Percentiles rank a stretch among this genome's conserved stretches.
phyloP scores from a whole-genome alignment of 2,797 vertebrate genomes.

The Falco rusticolus region DNA sequence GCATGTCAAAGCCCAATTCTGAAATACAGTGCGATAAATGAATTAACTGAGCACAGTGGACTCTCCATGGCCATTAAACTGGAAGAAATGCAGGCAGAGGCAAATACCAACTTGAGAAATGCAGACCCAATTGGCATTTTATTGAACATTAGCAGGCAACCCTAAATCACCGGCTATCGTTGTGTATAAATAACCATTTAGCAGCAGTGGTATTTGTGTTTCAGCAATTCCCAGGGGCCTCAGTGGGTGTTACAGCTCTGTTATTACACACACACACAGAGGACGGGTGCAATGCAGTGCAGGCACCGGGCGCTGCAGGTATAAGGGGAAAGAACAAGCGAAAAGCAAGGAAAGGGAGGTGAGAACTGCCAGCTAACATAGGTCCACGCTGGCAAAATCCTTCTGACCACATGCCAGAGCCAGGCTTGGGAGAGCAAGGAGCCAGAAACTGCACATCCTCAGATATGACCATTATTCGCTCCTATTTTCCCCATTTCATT shows the following conservation, averaged over 20 bases:
- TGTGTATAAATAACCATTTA: background rate
- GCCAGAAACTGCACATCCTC: background rate
- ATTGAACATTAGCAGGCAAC: background rate
- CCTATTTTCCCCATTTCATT: background rate
- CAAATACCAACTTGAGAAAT: background rate
- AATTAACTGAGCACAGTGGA: background rate
- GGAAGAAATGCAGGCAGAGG: background rate
- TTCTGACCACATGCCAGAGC: background rate
- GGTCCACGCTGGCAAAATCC: fast-evolving
- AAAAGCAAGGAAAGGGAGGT: background rate
- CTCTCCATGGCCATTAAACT: background rate
- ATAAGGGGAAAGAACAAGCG: fast-evolving
- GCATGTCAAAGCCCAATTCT: background rate
- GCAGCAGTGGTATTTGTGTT: background rate
- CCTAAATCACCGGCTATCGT: background rate
- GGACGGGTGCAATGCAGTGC: fast-evolving
- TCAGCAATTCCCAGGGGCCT: background rate
- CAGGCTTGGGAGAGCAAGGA: background rate
- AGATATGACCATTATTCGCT: no score
- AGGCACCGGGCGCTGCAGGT: fast-evolving
- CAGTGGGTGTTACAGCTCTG: background rate
- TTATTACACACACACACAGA: no score
- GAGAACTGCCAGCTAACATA: background rate
- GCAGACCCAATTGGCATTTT: background rate
- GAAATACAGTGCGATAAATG: background rate